These are phyloP conservation scores for Shargacucullia verbasci DNA, from an alignment of 2,888 invertebrate genomes.

Conservation along the genomic window DNA sequence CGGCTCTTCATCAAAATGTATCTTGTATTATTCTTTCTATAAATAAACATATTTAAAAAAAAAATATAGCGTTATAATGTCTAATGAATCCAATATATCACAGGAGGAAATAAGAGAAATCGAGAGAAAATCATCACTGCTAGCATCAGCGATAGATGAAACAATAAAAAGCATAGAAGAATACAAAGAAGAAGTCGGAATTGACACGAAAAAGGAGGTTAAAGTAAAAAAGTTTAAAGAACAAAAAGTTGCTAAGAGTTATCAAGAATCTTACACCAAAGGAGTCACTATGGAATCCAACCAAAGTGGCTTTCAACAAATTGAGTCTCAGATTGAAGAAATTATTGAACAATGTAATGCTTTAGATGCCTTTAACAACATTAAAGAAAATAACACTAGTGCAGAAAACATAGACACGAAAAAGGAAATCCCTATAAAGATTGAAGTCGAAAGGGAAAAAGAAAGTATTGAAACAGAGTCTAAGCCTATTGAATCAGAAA, in stretches of 20 bases:
- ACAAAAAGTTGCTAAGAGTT: conserved; percentile 40
- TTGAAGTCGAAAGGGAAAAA: conserved; percentile 16
- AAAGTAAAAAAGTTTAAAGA: conserved; percentile 35
- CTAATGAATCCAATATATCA: conserved; percentile 14
- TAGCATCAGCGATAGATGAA: conserved; percentile 82
- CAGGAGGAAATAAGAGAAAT: conserved; percentile 84
- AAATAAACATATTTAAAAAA: too few relatives aligned
- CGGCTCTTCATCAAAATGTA: too few relatives aligned
- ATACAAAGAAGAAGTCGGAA: conserved; percentile 82
- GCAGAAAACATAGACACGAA: conserved; percentile 10
- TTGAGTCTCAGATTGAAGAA: conserved; percentile 37
- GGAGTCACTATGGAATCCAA: conserved; percentile 18
- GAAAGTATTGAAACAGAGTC: conserved; percentile 22
- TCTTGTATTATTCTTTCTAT: too few relatives aligned
- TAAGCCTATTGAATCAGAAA: conserved; percentile 1
- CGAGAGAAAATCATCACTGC: conserved; percentile 77
- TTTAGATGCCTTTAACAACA: conserved; percentile 17
- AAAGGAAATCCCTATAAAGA: conserved; percentile 11
- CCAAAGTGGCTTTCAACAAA: conserved; percentile 27
- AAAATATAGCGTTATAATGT: too few relatives aligned
- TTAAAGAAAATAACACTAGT: background rate
- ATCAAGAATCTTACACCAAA: conserved; percentile 24
- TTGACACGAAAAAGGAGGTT: conserved; percentile 62
- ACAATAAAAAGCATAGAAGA: conserved; percentile 83
- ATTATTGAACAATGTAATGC: conserved; percentile 23